Evolutionary conservation across 2,113 vertebrate species (phyloP).

Genomic region (Hippocampus comes): DNA sequence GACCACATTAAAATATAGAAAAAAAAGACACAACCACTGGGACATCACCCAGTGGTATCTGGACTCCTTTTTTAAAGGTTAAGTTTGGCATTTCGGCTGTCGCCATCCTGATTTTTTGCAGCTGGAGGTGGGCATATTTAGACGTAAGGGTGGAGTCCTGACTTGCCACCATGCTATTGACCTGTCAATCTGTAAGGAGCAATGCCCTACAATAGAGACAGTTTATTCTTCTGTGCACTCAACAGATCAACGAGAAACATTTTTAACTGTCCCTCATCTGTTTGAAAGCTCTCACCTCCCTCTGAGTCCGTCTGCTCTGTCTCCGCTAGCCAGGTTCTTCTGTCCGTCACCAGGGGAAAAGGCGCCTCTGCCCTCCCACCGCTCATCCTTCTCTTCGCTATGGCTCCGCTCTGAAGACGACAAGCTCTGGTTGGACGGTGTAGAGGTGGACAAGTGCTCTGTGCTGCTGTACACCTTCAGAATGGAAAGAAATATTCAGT

Average conservation of each 20-base stretch:
- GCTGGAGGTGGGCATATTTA: not conserved
- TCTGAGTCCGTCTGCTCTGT: slow-evolving; percentile 39
- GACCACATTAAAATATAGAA: slow-evolving; percentile 2
- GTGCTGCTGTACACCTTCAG: slow-evolving; percentile 92
- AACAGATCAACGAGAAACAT: not conserved
- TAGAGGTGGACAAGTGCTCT: slow-evolving; percentile 82
- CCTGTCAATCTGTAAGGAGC: not conserved
- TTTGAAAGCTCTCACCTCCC: slow-evolving; percentile 40
- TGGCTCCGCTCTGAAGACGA: slow-evolving; percentile 78
- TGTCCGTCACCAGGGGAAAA: slow-evolving; percentile 63
- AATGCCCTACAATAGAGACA: not conserved
- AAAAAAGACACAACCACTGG: not conserved
- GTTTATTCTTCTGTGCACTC: not conserved
- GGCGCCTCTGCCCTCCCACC: slow-evolving; percentile 70
- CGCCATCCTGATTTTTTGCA: slow-evolving; percentile 4
- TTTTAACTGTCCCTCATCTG: not conserved
- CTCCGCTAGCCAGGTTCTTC: slow-evolving; percentile 63
- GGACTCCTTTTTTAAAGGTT: not conserved
- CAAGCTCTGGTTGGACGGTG: slow-evolving; percentile 75
- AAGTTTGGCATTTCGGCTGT: slow-evolving; percentile 3
- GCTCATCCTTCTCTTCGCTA: slow-evolving; percentile 84
- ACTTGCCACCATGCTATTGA: not conserved
- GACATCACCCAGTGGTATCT: slow-evolving; percentile 4
- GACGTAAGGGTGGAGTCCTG: not conserved
- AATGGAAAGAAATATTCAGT: not conserved